Percentiles rank a stretch among this genome's conserved stretches.
Evolutionary conservation across 2,797 vertebrate species (phyloP).

Genomic region (Luscinia luscinia): DNA sequence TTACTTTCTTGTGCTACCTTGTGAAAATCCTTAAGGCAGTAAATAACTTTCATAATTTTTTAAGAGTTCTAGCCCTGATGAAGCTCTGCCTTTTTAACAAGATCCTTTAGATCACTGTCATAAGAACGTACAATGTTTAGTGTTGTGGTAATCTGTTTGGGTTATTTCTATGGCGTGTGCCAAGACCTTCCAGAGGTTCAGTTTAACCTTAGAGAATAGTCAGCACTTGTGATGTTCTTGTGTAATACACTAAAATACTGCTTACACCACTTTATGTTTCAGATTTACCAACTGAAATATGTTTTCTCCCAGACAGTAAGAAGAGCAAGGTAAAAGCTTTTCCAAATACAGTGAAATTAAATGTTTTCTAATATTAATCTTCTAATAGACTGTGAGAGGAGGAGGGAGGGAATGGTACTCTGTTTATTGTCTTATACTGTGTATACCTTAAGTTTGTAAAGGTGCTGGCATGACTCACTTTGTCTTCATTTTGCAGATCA

Average conservation of each 20-base stretch:
- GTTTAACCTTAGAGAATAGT: neutral
- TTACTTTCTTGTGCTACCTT: neutral
- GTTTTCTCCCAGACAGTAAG: conserved; percentile 77
- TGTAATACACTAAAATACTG: neutral
- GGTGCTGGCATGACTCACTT: neutral
- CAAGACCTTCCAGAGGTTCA: neutral
- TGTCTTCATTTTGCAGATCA: neutral
- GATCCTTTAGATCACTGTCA: neutral
- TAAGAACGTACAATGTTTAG: neutral
- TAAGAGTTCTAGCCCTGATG: neutral
- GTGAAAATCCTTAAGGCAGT: neutral
- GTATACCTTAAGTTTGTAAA: neutral
- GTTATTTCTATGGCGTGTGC: neutral
- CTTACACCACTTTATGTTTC: neutral
- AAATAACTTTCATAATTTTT: neutral
- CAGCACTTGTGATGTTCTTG: neutral
- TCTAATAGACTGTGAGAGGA: neutral
- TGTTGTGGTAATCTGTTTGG: neutral
- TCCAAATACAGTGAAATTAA: neutral
- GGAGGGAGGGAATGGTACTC: neutral
- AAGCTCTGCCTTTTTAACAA: neutral
- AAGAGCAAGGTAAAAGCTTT: conserved; percentile 70
- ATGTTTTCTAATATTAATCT: neutral
- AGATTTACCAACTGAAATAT: conserved; percentile 82
- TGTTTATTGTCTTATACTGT: neutral